These are phyloP conservation scores for Choristoneura fumiferana DNA, from an alignment of 1,140 invertebrate species.

Conservation along the genomic window DNA sequence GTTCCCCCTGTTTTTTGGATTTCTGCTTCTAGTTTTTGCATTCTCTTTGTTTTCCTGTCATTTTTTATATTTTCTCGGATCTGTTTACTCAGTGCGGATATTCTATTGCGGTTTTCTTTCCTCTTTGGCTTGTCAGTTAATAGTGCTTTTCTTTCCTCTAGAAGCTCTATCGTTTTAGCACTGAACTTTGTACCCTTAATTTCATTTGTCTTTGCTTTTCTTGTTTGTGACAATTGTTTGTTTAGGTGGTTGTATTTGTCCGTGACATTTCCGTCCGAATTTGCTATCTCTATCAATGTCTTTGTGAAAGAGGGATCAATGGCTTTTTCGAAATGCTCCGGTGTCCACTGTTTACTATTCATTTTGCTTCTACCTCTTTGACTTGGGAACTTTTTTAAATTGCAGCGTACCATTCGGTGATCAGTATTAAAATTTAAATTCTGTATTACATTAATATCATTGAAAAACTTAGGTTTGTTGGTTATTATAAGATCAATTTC, in stretches of 20 bases:
- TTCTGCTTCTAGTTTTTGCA: slow-evolving; percentile 19
- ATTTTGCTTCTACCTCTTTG: slow-evolving; percentile 25
- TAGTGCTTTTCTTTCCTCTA: slow-evolving; percentile 26
- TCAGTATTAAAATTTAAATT: slow-evolving; percentile 32
- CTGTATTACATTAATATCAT: slow-evolving; percentile 23
- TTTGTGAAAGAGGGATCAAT: not conserved
- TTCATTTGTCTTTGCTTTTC: slow-evolving; percentile 16
- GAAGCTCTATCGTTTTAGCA: slow-evolving; percentile 22
- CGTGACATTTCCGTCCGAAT: not conserved
- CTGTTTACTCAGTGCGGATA: slow-evolving; percentile 27
- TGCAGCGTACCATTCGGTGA: slow-evolving; percentile 31
- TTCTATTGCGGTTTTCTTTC: slow-evolving; percentile 21
- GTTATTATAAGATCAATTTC: slow-evolving; percentile 30
- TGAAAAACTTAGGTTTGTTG: slow-evolving; percentile 24
- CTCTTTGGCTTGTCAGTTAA: slow-evolving; percentile 23
- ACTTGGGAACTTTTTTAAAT: slow-evolving; percentile 16
- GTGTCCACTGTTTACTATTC: not conserved
- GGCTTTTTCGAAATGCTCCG: not conserved
- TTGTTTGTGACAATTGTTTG: not conserved
- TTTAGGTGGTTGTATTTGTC: slow-evolving; percentile 9
- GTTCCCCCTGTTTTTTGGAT: slow-evolving; percentile 26
- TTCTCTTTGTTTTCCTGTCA: slow-evolving; percentile 7
- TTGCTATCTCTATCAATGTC: not conserved
- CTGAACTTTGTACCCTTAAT: slow-evolving; percentile 7
- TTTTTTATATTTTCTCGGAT: slow-evolving; percentile 27